Evolutionary conservation across 92 coral and sea anemone species (phyloP), one percentile per base, ranked within the genome.

Genomic region (Micromussa lordhowensis): DNA sequence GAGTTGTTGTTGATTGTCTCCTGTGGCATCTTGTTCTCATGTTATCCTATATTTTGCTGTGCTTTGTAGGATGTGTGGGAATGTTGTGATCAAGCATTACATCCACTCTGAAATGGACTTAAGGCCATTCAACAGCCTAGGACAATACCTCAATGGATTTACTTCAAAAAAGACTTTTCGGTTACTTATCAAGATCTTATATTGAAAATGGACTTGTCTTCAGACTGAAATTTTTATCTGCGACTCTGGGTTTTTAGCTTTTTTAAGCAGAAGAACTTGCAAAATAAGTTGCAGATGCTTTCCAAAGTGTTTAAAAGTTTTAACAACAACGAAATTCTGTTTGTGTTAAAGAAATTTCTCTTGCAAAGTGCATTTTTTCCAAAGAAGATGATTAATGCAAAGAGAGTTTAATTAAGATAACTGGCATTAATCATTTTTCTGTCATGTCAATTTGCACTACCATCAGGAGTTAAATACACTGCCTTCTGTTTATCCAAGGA

Each of bases 51-150:
- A 84, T 91, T 91, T 91, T 91, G 89, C 90, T 89, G 74, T 88
- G 87, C 84, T 86, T 90, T 88, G 32, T 91, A 91, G 94, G 94
- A 82, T 88, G 86, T 83, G 86, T 91, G 90, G 88, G 89, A 90
- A 84, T 87, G 75, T 66, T 91, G 88, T 32, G 81, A 76, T 80
- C 88, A 53, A 80, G 82, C 89, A 70, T 90, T 71, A n/a, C 90
- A 38, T 85, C 76, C 68, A 48, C 89, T 66, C 66, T 61, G 75
- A 77, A 77, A 78, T 86, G 89, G 89, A 86, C 83, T 77, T 77
- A 77, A 86, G 74, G 83, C 89, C 77, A 77, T 48, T 86, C 77
- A 30, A 22, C 77, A 18, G 77, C 82, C 89, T 78, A 77, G 83
- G 83, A 86, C 89, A 86, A 58, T 59, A 73, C 88, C 74, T 63